Evolutionary conservation across 2,113 vertebrate species (phyloP).

Genomic region (Neoarius graeffei): DNA sequence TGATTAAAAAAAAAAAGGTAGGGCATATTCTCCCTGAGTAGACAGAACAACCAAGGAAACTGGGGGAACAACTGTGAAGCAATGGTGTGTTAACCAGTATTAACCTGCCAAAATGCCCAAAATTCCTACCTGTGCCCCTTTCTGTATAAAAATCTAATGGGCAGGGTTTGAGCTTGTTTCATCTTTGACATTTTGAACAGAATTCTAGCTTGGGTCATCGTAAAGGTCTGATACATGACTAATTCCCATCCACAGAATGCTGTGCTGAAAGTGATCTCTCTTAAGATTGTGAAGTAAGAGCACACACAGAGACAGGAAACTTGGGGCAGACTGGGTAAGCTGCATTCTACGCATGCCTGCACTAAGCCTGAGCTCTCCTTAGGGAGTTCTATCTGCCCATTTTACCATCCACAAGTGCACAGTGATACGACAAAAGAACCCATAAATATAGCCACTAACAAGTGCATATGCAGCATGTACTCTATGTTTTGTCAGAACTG

Average conservation of each 20-base stretch:
- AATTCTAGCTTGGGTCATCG: background rate
- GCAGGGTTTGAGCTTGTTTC: background rate
- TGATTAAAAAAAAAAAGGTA: background rate
- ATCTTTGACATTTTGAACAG: background rate
- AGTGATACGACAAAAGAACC: background rate
- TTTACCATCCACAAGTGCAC: background rate
- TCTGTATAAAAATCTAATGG: background rate
- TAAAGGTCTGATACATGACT: background rate
- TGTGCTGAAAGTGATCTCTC: background rate
- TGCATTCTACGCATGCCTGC: slow-evolving; percentile 1
- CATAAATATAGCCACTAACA: background rate
- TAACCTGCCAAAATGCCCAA: background rate
- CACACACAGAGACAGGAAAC: background rate
- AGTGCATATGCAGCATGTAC: background rate
- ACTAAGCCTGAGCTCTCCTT: background rate
- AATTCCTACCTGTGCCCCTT: background rate
- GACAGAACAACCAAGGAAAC: background rate
- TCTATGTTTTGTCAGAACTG: background rate
- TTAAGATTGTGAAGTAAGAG: slow-evolving; percentile 4
- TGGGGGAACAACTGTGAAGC: background rate
- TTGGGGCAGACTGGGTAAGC: slow-evolving; percentile 3
- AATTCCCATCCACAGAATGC: background rate
- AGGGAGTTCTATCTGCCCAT: background rate
- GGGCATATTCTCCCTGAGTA: background rate
- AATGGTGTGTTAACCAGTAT: background rate